phyloP scores from a whole-genome alignment of 2,888 invertebrate species.

The Phragmatobia fuliginosa region DNA sequence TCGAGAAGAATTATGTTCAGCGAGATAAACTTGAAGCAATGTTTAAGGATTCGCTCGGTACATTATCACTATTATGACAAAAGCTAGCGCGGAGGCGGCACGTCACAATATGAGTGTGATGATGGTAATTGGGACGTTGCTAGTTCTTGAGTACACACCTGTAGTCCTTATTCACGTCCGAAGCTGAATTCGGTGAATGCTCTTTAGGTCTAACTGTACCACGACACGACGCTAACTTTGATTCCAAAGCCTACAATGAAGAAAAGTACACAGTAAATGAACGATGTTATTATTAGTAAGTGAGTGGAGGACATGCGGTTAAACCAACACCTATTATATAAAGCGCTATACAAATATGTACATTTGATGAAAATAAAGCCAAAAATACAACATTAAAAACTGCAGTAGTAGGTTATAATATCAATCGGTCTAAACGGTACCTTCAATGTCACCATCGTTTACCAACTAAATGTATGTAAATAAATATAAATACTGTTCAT shows the following conservation, averaged over 20 bases:
- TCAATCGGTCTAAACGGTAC: background rate
- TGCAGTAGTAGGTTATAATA: background rate
- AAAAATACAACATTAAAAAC: constrained; percentile 36
- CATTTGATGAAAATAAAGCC: constrained; percentile 37
- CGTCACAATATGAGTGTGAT: constrained; percentile 51
- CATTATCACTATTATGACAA: constrained; percentile 59
- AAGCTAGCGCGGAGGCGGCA: constrained; percentile 52
- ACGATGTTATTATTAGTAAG: constrained; percentile 83
- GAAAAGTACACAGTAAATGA: constrained; percentile 83
- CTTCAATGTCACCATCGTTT: background rate
- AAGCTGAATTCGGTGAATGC: constrained; percentile 81
- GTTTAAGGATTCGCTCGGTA: constrained; percentile 53
- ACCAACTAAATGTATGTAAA: background rate
- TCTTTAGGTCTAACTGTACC: constrained; percentile 86
- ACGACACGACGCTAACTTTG: constrained; percentile 89
- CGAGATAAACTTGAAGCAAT: constrained; percentile 62
- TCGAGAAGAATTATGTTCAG: constrained; percentile 61
- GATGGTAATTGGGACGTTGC: constrained; percentile 54
- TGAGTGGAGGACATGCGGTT: constrained; percentile 61
- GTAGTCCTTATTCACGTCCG: constrained; percentile 86
- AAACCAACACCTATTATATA: constrained; percentile 60
- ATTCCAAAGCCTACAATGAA: constrained; percentile 89
- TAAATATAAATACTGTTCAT: background rate
- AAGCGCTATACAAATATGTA: constrained; percentile 38
- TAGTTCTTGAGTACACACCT: constrained; percentile 86